These are phyloP conservation scores for Parasteatoda tepidariorum DNA, from an alignment of 1,140 invertebrate species.

Conservation along the genomic window DNA sequence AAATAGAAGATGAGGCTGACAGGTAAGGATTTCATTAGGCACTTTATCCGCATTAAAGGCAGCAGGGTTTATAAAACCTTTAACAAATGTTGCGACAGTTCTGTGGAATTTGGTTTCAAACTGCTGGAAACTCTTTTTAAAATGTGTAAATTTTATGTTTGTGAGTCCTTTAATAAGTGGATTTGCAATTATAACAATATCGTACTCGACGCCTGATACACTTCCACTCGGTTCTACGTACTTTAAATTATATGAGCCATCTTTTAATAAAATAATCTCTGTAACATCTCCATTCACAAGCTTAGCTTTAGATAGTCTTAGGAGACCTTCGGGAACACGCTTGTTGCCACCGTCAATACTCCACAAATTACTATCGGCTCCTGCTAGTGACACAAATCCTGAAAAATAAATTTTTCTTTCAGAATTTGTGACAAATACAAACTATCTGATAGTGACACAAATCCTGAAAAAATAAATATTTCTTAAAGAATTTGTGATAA, in stretches of 20 bases:
- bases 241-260: slow-evolving; percentile 58
- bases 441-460: too few relatives aligned
- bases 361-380: slow-evolving; percentile 73
- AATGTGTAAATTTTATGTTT: slow-evolving; percentile 69
- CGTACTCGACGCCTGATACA: slow-evolving; percentile 67
- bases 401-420: background rate
- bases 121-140: slow-evolving; percentile 64
- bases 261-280: slow-evolving; percentile 64
- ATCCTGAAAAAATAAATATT: too few relatives aligned
- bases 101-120: slow-evolving; percentile 71
- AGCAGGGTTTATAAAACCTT: slow-evolving; percentile 69
- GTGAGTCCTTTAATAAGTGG: slow-evolving; percentile 71
- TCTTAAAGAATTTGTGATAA: too few relatives aligned
- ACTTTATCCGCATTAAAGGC: slow-evolving; percentile 63
- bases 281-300: slow-evolving; percentile 67
- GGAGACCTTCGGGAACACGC: slow-evolving; percentile 70
- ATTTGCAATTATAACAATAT: slow-evolving; percentile 75
- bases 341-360: slow-evolving; percentile 76
- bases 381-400: slow-evolving; percentile 64
- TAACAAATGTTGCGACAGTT: slow-evolving; percentile 74
- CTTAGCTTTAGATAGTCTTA: slow-evolving; percentile 68
- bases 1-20: slow-evolving; percentile 68
- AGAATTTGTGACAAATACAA: too few relatives aligned
- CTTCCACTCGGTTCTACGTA: slow-evolving; percentile 1
- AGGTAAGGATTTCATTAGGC: slow-evolving; percentile 71